These are phyloP conservation scores for Paradoxurus hermaphroditus DNA, from an alignment of 2,113 vertebrate genomes.

Conservation along the genomic window DNA sequence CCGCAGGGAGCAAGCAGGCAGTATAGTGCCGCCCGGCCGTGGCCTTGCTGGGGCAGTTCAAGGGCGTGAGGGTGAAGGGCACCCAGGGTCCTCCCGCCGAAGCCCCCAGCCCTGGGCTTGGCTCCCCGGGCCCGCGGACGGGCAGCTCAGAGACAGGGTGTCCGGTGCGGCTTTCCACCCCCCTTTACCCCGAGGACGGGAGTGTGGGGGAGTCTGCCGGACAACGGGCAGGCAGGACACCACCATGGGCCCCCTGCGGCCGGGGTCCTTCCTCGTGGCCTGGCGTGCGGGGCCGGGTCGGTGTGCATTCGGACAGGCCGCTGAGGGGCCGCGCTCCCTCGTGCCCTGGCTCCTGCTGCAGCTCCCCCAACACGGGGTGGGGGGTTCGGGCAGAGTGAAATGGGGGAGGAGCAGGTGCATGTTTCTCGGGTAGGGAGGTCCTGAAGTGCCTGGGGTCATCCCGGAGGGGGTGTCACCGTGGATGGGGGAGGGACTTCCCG, in stretches of 20 bases:
- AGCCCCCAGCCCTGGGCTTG: neutral
- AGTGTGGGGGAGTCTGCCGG: neutral
- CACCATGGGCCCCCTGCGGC: neutral
- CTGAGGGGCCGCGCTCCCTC: too few species aligned
- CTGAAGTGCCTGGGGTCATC: neutral
- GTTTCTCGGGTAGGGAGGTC: neutral
- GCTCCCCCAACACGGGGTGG: too few species aligned
- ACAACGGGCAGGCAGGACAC: neutral
- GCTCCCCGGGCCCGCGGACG: neutral
- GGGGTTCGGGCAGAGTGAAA: neutral
- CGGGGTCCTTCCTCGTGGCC: neutral
- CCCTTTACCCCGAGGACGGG: neutral
- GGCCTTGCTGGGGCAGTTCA: neutral
- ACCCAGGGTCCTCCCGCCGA: neutral
- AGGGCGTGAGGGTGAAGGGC: neutral
- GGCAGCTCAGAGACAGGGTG: neutral
- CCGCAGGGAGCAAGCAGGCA: neutral
- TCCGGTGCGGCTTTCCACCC: neutral
- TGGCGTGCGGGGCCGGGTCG: neutral
- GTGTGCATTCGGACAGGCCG: too few species aligned
- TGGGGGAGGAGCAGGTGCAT: neutral
- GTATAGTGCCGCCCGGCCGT: neutral
- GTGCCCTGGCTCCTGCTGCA: too few species aligned
- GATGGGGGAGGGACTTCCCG: neutral
- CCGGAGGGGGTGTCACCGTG: neutral